A percentile compares a stretch with the other conserved stretches of the same genome.
These are phyloP conservation scores for Lerista edwardsae DNA, from an alignment of 2,797 vertebrate genomes.

Conservation along the genomic window DNA sequence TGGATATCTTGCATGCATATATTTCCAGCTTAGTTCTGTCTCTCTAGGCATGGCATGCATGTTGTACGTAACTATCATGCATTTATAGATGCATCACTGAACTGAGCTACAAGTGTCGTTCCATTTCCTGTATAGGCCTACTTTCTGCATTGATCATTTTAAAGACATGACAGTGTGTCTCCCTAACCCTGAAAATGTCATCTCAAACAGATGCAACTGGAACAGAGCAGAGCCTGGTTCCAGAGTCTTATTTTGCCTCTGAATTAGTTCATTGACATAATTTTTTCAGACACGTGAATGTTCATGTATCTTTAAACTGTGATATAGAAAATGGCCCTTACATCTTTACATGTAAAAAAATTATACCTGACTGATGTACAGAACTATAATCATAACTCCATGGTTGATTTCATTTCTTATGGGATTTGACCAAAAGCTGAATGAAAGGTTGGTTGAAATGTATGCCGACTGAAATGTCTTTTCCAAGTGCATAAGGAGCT, in stretches of 20 bases:
- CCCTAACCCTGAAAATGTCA: conserved; percentile 1
- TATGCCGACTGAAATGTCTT: background rate
- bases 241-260: background rate
- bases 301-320: conserved; percentile 16
- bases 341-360: conserved; percentile 40
- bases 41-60: conserved; percentile 35
- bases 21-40: conserved; percentile 34
- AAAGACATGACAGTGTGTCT: background rate
- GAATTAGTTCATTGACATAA: background rate
- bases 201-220: background rate
- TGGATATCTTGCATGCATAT: conserved; percentile 47
- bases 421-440: conserved; percentile 30
- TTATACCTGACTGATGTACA: conserved; percentile 38
- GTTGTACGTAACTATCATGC: conserved; percentile 37
- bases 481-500: background rate
- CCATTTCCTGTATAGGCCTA: conserved; percentile 29
- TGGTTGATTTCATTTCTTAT: conserved; percentile 47
- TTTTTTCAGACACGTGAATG: background rate
- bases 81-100: conserved; percentile 44
- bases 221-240: background rate
- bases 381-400: conserved; percentile 5
- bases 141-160: conserved; percentile 36
- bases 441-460: conserved; percentile 1
- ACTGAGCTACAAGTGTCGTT: conserved; percentile 47
- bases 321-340: background rate